phyloP scores from a whole-genome alignment of 2,888 invertebrate species.

The Coleophora flavipennella region DNA sequence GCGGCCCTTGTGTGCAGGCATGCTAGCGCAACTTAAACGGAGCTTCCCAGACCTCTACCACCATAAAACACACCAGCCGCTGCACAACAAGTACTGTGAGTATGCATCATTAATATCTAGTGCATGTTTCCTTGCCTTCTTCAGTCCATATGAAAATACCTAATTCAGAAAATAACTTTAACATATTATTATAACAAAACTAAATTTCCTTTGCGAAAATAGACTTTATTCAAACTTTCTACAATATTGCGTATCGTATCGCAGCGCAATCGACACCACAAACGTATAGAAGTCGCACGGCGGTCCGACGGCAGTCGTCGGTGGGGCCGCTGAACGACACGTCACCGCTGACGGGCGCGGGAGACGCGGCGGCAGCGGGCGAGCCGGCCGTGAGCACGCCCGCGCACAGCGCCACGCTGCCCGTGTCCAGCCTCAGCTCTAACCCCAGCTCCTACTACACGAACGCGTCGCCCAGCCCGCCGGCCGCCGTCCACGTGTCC shows the following conservation, averaged over 20 bases:
- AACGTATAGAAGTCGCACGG: constrained; percentile 71
- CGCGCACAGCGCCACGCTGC: constrained; percentile 62
- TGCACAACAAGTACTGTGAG: constrained; percentile 80
- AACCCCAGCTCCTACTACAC: constrained; percentile 74
- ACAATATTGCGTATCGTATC: constrained; percentile 24
- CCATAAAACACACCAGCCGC: constrained; percentile 82
- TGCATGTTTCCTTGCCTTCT: constrained; percentile 29
- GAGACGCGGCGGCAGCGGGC: constrained; percentile 29
- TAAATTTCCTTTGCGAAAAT: background rate
- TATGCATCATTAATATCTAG: constrained; percentile 49
- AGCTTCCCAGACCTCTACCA: constrained; percentile 89
- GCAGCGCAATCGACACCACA: constrained; percentile 76
- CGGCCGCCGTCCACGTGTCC: constrained; percentile 58
- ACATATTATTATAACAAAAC: too few relatives aligned
- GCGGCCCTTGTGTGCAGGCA: constrained; percentile 81
- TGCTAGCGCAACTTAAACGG: constrained; percentile 90
- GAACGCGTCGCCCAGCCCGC: constrained; percentile 74
- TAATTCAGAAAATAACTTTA: background rate
- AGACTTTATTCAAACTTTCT: background rate
- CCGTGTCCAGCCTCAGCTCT: constrained; percentile 69
- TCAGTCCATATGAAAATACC: background rate
- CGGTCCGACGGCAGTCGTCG: constrained; percentile 75
- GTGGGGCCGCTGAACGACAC: constrained; percentile 74
- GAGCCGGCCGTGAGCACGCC: constrained; percentile 61
- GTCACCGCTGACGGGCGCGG: constrained; percentile 54